Base-by-base conservation (phyloP, 2,797 vertebrate species). In the Paedocypris micromegethes region DNA sequence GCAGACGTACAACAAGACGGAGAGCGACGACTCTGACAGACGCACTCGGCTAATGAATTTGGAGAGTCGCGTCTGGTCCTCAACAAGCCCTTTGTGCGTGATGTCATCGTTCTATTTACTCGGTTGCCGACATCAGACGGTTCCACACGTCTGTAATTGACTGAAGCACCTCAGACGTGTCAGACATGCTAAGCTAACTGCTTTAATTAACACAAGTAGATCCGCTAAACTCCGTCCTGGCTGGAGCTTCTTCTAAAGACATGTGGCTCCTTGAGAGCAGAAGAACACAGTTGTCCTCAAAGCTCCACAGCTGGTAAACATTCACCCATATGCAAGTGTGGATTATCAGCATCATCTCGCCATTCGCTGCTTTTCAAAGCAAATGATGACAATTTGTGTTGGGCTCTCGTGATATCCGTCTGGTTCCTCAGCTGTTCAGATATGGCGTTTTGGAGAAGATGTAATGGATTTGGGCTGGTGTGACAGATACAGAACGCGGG, bases 271-370 rank as follows among this genome's bases (percentile, higher is more conserved):
- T 70, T 63, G 50, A 9, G 5, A 63, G 53, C 40, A 70, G 51
- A 56, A 2, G 40, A 63, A 56, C 46, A 57, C 39, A 47, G 44
- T 40, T 9, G 38, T 62, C 43, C 61, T 62, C 66, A 68, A 48
- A 42, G 44, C 39, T 61, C 57, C 68, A 57, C 68, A 70, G 60
- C 68, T 70, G 68, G 56, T 70, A 45, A 70, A 57, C 46, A 63
- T 70, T 63, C 57, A 9, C 52, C 47, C 68, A 58, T 51, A 70
- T 64, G 40, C 45, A 57, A 56, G 61, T 46, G 64, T 48, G 60
- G 59, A 70, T 64, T 70, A 70, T 64, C 40, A 57, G 46, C 9
- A 56, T 70, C 52, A 70, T 70, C 52, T 70, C 6, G 1, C 23
- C 23, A 45, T 56, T 70, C 59, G 8, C 39, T 6, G 41, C 52